A percentile compares a stretch with the other conserved stretches of the same genome.
Conservation (phyloP, 2,113 vertebrate genomes). For the Parus major region DNA sequence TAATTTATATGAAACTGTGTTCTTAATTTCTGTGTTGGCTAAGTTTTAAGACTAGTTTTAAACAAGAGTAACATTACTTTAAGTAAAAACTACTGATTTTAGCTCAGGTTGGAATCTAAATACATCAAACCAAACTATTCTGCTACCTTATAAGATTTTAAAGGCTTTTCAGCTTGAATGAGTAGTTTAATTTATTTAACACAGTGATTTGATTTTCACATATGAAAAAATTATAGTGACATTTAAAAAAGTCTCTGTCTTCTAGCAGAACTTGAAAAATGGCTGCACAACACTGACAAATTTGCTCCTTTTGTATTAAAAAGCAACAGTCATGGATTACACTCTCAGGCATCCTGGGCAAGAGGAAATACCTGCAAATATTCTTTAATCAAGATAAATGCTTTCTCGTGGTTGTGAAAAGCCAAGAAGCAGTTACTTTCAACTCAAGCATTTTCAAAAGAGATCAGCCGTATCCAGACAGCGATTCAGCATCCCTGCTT, state of each 20-base stretch:
- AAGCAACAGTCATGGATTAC: not conserved
- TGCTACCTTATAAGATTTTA: constrained; percentile 17
- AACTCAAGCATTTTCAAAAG: not conserved
- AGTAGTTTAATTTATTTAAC: constrained; percentile 50
- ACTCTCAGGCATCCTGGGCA: not conserved
- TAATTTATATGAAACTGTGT: not conserved
- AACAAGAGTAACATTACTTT: not conserved
- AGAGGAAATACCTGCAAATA: constrained; percentile 8
- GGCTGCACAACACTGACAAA: not conserved
- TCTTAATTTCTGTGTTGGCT: not conserved
- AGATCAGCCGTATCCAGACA: not conserved
- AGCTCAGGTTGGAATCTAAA: not conserved
- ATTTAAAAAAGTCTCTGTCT: not conserved
- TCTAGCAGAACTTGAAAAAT: constrained; percentile 27
- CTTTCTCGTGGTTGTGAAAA: not conserved
- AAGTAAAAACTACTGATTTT: constrained; percentile 17
- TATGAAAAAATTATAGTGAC: constrained; percentile 15
- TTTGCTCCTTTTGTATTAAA: constrained; percentile 14
- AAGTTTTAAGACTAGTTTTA: not conserved
- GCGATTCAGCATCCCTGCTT: not conserved
- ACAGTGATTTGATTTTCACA: constrained; percentile 5
- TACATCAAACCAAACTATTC: not conserved
- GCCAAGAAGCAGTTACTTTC: not conserved
- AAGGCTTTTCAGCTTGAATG: constrained; percentile 39
- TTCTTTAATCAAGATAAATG: constrained; percentile 23